Conservation (phyloP, 2,113 vertebrate genomes). For the Stigmatopora nigra region DNA sequence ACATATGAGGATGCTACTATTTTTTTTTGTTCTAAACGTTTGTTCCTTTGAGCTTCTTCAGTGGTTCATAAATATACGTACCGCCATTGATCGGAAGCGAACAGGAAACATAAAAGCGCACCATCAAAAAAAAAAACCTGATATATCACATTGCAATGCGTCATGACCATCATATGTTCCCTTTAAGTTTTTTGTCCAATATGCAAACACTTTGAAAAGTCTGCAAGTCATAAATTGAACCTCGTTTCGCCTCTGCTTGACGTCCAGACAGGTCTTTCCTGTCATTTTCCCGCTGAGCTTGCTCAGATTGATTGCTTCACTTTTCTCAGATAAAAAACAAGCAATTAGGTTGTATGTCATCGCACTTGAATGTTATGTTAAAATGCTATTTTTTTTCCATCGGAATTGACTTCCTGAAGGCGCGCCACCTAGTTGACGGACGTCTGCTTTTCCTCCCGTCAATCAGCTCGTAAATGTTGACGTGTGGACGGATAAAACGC, state of each 20-base stretch:
- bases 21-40: constrained; percentile 26
- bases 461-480: constrained; percentile 60
- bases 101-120: neutral
- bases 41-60: constrained; percentile 11
- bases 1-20: constrained; percentile 29
- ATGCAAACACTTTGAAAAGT: neutral
- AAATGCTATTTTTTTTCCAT: neutral
- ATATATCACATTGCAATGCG: neutral
- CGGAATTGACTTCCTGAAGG: neutral
- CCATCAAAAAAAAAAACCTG: neutral
- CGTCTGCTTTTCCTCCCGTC: constrained; percentile 50
- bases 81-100: neutral
- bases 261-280: neutral
- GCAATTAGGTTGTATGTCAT: neutral
- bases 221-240: neutral
- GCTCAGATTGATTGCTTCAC: neutral
- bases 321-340: neutral
- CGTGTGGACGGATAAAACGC: constrained; percentile 31
- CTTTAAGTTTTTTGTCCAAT: neutral
- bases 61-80: no score
- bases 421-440: neutral
- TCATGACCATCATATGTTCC: neutral
- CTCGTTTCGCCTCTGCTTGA: neutral
- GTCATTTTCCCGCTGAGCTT: neutral
- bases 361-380: neutral